phyloP scores from a whole-genome alignment of 2,797 vertebrate genomes.

The Morus bassanus region DNA sequence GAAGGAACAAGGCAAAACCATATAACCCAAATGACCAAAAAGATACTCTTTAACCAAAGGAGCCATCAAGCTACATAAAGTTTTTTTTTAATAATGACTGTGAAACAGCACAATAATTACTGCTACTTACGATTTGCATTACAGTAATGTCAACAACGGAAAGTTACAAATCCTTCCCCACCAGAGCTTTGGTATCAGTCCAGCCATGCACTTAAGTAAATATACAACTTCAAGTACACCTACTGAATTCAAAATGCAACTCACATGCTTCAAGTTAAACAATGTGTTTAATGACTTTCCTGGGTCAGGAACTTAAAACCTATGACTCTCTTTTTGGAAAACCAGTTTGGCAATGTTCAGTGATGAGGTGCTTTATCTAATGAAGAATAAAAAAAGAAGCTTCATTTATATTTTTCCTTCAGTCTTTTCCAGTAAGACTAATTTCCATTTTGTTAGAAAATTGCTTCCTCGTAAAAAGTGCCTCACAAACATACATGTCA shows the following conservation, averaged over 20 bases:
- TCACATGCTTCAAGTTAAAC: neutral
- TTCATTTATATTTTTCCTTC: neutral
- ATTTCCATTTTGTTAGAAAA: slow-evolving; percentile 21
- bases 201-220: neutral
- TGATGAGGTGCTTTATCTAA: neutral
- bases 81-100: neutral
- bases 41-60: neutral
- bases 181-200: neutral
- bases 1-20: neutral
- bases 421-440: neutral
- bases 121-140: neutral
- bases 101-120: neutral
- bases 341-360: neutral
- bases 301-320: neutral
- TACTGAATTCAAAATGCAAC: neutral
- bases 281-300: neutral
- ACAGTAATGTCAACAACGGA: neutral
- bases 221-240: neutral
- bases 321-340: neutral
- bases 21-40: neutral
- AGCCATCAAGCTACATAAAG: neutral
- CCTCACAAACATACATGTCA: neutral
- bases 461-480: neutral
- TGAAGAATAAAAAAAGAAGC: neutral
- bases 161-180: neutral